Conservation (phyloP, 1,140 invertebrate genomes). For the Leptinotarsa defecta region DNA sequence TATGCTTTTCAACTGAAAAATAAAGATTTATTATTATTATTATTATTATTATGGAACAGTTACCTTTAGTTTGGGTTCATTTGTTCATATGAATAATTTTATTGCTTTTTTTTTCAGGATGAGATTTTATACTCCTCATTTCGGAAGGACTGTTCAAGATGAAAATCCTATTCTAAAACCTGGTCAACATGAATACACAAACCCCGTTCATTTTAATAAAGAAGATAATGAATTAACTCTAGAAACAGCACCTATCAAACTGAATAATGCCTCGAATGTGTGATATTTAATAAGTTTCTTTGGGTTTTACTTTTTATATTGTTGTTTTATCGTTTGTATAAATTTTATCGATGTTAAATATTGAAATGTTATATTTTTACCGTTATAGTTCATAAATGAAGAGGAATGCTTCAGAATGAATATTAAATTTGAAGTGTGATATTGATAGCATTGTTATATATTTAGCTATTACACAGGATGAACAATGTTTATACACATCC, state of each 20-base stretch:
- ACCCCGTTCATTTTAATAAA: conserved; percentile 47
- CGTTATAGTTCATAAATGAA: no score
- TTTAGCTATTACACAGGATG: no score
- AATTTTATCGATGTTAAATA: not conserved
- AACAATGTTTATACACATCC: no score
- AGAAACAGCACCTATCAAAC: not conserved
- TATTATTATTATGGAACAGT: no score
- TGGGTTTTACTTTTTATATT: not conserved
- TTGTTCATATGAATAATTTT: conserved; percentile 6
- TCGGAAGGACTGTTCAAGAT: conserved; percentile 43
- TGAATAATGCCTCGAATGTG: not conserved
- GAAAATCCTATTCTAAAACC: conserved; percentile 48
- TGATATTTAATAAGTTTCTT: not conserved
- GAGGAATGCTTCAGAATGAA: no score
- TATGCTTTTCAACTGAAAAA: no score
- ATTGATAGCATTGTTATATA: no score
- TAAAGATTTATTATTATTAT: no score
- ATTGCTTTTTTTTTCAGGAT: conserved; percentile 49
- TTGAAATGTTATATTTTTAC: not conserved
- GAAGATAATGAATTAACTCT: not conserved
- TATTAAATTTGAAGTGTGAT: no score
- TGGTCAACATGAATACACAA: conserved; percentile 57
- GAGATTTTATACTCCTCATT: conserved; percentile 56
- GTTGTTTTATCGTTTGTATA: not conserved
- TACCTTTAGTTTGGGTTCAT: not conserved